Base-by-base conservation (phyloP, 2,113 vertebrate species). In the Camelus dromedarius region DNA sequence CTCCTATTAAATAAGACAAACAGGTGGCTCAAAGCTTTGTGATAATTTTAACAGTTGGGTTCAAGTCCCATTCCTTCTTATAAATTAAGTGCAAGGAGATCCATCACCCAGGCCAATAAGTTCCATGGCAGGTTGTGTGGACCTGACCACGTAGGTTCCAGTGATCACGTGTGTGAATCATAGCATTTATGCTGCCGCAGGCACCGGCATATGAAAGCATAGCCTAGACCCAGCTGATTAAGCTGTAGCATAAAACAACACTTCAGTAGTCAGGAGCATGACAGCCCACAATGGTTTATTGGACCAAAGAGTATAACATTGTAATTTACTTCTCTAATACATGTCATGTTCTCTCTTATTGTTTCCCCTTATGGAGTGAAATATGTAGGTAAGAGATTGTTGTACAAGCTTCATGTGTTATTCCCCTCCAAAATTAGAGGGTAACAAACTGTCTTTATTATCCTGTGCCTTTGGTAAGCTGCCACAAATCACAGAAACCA, bases 401-500 rank as follows among this genome's bases (percentile, higher is more conserved):
- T 90, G 88, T 93, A 96, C 95, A 97, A 94, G 95, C 97, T 98
- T 98, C 98, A 95, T 62, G 96, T 97, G 97, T 94, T 98, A 97
- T 90, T 70, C 94, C 73, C 97, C 96, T 98, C 97, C 98, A 98
- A 98, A 99, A 98, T 98, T 98, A 98, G 96, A 98, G 96, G 93
- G 96, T 96, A 98, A 98, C 98, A 98, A 98, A 98, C 98, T 98
- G 96, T 98, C 98, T 98, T 98, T 98, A 98, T 98, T 98, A 98
- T 98, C 93, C 96, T 72, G 90, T 96, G 97, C 95, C 93, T 97
- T 98, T 96, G 96, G 96, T 98, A 93, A 56, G 97, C 80, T 69
- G 77, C 85, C 95, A 98, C 98, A 98, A 98, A 99, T 98, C 98
- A 98, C 86, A 93, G 91, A 73, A 98, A 98, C 92, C 90, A 95